These are phyloP conservation scores for Cryptocheilus praepositus DNA, from an alignment of 2,888 invertebrate genomes.

Conservation along the genomic window DNA sequence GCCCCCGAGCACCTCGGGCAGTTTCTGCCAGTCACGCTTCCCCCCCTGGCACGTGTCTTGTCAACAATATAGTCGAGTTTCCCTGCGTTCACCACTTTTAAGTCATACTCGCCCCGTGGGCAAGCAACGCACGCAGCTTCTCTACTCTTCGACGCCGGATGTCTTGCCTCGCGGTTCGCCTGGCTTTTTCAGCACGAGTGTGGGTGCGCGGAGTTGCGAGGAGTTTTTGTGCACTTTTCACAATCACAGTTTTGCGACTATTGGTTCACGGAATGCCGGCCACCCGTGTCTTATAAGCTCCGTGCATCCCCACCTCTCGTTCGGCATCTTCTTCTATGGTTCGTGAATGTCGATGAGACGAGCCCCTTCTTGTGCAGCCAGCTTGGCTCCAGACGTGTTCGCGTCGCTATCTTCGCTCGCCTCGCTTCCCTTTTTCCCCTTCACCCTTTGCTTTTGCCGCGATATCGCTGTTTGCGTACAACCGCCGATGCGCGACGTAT, in stretches of 20 bases:
- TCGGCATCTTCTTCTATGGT: conserved; percentile 24
- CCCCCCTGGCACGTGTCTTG: neutral
- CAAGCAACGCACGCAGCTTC: too few relatives aligned
- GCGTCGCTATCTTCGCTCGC: conserved; percentile 4
- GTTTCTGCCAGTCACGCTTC: neutral
- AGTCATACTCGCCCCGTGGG: too few relatives aligned
- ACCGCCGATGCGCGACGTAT: too few relatives aligned
- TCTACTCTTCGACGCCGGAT: too few relatives aligned
- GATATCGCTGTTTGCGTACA: too few relatives aligned
- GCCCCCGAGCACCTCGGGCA: too few relatives aligned
- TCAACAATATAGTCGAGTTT: neutral
- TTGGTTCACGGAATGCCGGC: conserved; percentile 64
- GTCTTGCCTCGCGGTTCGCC: too few relatives aligned
- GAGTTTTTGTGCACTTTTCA: conserved; percentile 23
- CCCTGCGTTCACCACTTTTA: too few relatives aligned
- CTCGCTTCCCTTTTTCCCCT: conserved; percentile 3
- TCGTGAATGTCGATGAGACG: conserved; percentile 57
- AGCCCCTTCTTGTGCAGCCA: conserved; percentile 72
- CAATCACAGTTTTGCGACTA: conserved; percentile 71
- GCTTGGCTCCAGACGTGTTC: conserved; percentile 71
- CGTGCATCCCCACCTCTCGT: conserved; percentile 67
- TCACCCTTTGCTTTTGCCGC: too few relatives aligned
- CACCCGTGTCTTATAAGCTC: conserved; percentile 72
- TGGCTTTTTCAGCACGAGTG: too few relatives aligned
- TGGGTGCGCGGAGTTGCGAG: neutral